A percentile compares a stretch with the other conserved stretches of the same genome.
These are phyloP conservation scores for Drosophila malerkotliana DNA, from an alignment of 1,140 invertebrate genomes.

Conservation along the genomic window DNA sequence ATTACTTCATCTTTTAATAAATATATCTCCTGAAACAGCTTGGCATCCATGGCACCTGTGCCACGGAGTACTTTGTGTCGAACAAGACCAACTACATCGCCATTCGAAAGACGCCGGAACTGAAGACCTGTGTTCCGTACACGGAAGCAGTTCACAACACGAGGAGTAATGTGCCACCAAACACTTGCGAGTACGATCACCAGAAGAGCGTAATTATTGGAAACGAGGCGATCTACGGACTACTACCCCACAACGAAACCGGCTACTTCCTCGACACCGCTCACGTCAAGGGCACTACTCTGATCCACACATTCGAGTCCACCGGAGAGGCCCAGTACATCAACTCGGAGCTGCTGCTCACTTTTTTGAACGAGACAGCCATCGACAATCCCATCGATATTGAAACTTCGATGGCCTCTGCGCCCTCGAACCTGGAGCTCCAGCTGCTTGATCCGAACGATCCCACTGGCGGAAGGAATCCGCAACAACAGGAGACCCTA, in stretches of 20 bases:
- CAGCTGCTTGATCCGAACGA: constrained; percentile 64
- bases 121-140: constrained; percentile 73
- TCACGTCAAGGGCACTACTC: constrained; percentile 76
- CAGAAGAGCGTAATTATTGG: constrained; percentile 83
- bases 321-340: constrained; percentile 82
- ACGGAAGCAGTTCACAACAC: constrained; percentile 76
- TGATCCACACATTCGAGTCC: constrained; percentile 82
- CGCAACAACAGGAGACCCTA: constrained; percentile 68
- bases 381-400: constrained; percentile 78
- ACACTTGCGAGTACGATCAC: constrained; percentile 79
- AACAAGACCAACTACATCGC: constrained; percentile 81
- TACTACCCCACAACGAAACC: constrained; percentile 75
- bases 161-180: constrained; percentile 79
- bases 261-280: constrained; percentile 79
- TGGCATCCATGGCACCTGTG: constrained; percentile 79
- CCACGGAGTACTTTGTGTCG: constrained; percentile 82
- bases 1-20: neutral
- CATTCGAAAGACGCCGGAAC: constrained; percentile 79
- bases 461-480: constrained; percentile 77
- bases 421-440: constrained; percentile 59
- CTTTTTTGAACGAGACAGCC: constrained; percentile 69
- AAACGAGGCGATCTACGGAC: constrained; percentile 78
- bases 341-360: constrained; percentile 76
- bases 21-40: constrained; percentile 35
- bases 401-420: constrained; percentile 67